Percentiles rank a stretch among this genome's conserved stretches.
phyloP scores from a whole-genome alignment of 2,113 vertebrate species.

The Pycnonotus jocosus region DNA sequence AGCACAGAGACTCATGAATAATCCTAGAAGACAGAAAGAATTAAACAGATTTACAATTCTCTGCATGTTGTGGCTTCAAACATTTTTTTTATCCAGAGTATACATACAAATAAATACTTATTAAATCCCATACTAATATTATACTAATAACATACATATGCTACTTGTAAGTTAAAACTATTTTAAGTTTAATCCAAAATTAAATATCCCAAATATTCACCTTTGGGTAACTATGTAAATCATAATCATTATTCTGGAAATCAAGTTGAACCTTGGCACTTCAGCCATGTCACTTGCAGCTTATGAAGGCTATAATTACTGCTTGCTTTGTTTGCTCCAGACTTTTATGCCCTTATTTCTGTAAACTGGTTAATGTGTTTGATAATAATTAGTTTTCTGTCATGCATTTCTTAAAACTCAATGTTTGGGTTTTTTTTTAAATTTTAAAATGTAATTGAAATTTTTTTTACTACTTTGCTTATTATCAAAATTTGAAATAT shows the following conservation, averaged over 20 bases:
- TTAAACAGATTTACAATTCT: neutral
- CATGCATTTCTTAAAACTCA: neutral
- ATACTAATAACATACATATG: neutral
- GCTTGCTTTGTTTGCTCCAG: neutral
- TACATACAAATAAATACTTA: neutral
- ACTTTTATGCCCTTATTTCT: neutral
- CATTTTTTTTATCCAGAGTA: neutral
- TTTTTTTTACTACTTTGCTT: neutral
- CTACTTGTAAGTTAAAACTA: neutral
- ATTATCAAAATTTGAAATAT: neutral
- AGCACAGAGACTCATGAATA: neutral
- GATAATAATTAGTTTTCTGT: neutral
- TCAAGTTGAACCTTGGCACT: neutral
- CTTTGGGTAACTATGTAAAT: neutral
- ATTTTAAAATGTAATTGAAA: neutral
- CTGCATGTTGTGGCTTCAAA: neutral
- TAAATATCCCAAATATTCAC: neutral
- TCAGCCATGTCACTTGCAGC: neutral
- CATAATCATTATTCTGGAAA: neutral
- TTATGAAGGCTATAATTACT: neutral
- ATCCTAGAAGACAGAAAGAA: neutral
- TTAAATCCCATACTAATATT: neutral
- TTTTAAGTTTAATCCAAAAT: neutral
- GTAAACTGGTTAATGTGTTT: neutral
- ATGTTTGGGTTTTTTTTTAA: neutral